phyloP scores from a whole-genome alignment of 2,113 vertebrate species.

The Dromiciops gliroides region DNA sequence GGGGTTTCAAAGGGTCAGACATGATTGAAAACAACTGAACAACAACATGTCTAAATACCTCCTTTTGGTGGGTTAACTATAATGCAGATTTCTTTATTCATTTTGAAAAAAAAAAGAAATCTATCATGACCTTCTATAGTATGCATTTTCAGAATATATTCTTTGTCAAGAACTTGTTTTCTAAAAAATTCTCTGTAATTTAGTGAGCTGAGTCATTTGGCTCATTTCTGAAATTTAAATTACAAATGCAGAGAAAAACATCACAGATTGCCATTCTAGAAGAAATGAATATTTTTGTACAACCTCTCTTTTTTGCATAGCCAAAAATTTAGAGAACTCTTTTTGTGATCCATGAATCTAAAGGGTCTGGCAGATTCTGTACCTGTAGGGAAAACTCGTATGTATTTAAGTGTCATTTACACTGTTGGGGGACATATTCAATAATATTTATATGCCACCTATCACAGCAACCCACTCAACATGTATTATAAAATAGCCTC shows the following conservation, averaged over 20 bases:
- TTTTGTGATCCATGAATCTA: neutral
- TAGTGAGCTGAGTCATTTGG: neutral
- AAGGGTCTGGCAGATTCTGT: neutral
- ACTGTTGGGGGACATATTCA: neutral
- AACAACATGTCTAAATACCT: neutral
- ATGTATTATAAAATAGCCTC: neutral
- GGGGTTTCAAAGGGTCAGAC: neutral
- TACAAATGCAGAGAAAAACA: neutral
- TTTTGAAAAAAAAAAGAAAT: neutral
- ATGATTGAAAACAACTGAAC: no score
- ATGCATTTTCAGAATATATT: neutral
- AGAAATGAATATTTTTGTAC: neutral
- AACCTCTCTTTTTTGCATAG: neutral
- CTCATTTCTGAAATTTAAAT: neutral
- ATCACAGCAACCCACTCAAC: neutral
- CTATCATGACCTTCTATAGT: neutral
- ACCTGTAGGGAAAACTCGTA: neutral
- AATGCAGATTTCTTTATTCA: neutral
- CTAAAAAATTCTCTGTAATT: neutral
- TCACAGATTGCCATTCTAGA: neutral
- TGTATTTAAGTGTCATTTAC: neutral
- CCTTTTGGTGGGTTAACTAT: neutral
- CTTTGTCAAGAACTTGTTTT: neutral
- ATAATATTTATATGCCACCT: neutral
- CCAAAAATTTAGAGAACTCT: neutral